Conservation (phyloP, 2,113 vertebrate genomes). For the Callochromis pleurospilus region DNA sequence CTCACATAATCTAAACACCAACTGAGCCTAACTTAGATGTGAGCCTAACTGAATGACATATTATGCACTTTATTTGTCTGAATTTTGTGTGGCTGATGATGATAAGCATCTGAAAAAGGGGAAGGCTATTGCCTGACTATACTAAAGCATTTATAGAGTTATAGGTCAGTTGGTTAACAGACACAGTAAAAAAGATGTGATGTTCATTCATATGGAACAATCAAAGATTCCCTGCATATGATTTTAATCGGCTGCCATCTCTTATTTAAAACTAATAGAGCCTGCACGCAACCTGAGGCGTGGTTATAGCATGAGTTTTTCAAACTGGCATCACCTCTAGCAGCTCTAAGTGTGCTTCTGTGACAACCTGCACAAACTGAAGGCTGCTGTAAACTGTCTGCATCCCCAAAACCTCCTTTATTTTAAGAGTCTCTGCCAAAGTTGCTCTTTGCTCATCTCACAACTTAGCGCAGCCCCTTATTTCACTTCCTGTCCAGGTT, state of each 20-base stretch:
- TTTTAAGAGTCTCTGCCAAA: neutral
- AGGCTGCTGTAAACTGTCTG: neutral
- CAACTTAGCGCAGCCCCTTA: neutral
- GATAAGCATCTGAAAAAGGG: neutral
- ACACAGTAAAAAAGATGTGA: neutral
- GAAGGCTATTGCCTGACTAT: neutral
- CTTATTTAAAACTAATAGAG: neutral
- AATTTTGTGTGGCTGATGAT: neutral
- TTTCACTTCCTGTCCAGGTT: conserved; percentile 16
- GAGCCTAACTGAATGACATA: neutral
- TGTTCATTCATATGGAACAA: neutral
- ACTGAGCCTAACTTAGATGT: neutral
- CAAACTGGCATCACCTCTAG: neutral
- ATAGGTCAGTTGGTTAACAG: neutral
- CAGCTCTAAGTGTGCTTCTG: neutral
- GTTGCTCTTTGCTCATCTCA: neutral
- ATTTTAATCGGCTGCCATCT: neutral
- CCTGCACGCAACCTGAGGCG: neutral
- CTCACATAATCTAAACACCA: neutral
- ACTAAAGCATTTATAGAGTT: neutral
- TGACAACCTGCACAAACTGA: neutral
- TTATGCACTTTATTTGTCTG: neutral
- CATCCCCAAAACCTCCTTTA: neutral
- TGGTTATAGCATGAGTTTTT: neutral
- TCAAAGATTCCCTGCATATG: neutral